Evolutionary conservation across 2,888 invertebrate species (phyloP), one percentile per base, ranked within the genome.

Genomic region (Plutella xylostella): DNA sequence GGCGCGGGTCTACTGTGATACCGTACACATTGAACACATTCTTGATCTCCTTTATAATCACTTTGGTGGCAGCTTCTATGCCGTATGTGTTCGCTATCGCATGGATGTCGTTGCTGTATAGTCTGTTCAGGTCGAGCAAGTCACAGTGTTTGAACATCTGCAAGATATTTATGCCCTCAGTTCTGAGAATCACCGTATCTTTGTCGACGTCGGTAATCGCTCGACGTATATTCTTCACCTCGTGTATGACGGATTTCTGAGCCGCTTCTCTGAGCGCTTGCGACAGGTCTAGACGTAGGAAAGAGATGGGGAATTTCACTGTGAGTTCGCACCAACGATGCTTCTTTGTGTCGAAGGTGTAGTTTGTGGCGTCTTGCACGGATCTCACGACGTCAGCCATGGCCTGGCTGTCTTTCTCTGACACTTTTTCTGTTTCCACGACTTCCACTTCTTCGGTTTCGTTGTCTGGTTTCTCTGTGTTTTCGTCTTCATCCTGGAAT

Each of bases 1-100:
- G 99, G 19, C 98, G 87, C 0, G 93, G 91, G 77, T 98, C 96
- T 3, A 99, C 97, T 7, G 90, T 89, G 60, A 99, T 99, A 20
- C 98, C 98, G 61, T 99, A 99, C 1, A 96, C 96, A 55, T 92
- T 93, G 73, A 99, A 99, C 25, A 99, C 99, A 64, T 95, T 93
- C 68, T 93, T 90, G 38, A 99, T 92, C 86, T 99, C 99, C 76
- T 92, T 94, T 11, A 96, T 91, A 46, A 99, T 92, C 2, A 95
- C 93, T 69, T 90, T 90, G 42, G 90, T 88, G 0, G 97, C 98
- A 0, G 99, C 98, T 83, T 99, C 99, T 51, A 99, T 96, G 1
- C 99, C 99, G 63, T 97, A 99, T 0, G 91, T 93, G 47, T 89
- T 86, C 0, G 96, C 93, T 59, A 99, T 91, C 1, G 91, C 90